Percentiles rank a stretch among this genome's conserved stretches.
phyloP scores from a whole-genome alignment of 2,113 vertebrate species.

The Nestor notabilis region DNA sequence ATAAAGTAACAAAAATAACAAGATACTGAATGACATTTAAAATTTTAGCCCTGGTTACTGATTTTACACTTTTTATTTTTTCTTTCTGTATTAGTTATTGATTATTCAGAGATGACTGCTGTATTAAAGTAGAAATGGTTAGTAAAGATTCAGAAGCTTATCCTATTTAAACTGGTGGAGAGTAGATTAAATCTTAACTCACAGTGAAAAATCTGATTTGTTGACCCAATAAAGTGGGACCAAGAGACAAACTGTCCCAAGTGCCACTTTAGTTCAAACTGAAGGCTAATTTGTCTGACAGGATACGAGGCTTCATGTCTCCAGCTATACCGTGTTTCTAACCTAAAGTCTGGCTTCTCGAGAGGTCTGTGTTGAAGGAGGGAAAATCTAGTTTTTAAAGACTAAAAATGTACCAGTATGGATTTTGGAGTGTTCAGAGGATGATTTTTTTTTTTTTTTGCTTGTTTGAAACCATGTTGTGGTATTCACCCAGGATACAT shows the following conservation, averaged over 20 bases:
- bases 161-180: background rate
- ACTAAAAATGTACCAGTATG: background rate
- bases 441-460: background rate
- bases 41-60: background rate
- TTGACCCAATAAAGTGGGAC: constrained; percentile 34
- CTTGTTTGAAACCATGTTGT: background rate
- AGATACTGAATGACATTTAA: background rate
- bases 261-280: constrained; percentile 66
- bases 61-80: background rate
- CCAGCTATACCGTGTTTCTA: background rate
- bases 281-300: constrained; percentile 71
- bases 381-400: background rate
- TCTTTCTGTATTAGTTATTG: background rate
- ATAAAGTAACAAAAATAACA: background rate
- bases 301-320: constrained; percentile 30
- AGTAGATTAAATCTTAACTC: constrained; percentile 29
- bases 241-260: constrained; percentile 57
- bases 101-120: constrained; percentile 1
- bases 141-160: background rate
- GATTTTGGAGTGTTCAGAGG: background rate
- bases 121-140: background rate
- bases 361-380: background rate
- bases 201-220: constrained; percentile 34
- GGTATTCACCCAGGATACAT: background rate
- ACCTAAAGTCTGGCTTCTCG: background rate